Evolutionary conservation across 2,113 vertebrate genomes (phyloP).

Genomic region (Typhlomys cinereus): DNA sequence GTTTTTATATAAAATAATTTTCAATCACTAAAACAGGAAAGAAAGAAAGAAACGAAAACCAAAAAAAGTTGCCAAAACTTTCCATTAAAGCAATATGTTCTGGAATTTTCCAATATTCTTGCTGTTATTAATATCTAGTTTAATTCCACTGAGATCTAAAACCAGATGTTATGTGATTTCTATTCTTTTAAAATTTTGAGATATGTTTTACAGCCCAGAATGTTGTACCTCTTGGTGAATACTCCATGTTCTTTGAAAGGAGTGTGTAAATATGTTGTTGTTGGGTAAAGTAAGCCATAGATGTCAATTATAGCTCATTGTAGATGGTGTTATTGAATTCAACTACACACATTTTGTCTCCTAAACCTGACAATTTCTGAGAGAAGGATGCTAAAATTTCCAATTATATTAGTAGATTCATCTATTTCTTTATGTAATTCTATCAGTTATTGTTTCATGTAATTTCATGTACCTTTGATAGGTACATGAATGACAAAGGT

Average conservation of each 20-base stretch:
- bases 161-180: neutral
- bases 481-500: neutral
- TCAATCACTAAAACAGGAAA: neutral
- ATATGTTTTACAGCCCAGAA: neutral
- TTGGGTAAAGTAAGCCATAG: neutral
- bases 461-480: neutral
- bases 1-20: constrained; percentile 31
- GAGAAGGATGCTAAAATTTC: neutral
- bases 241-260: neutral
- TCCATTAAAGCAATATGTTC: constrained; percentile 8
- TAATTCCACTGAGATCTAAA: neutral
- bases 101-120: neutral
- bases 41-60: neutral
- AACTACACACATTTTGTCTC: neutral
- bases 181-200: neutral
- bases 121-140: neutral
- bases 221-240: neutral
- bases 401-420: neutral
- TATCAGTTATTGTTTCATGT: neutral
- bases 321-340: neutral
- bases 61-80: constrained; percentile 38
- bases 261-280: neutral
- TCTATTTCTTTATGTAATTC: neutral
- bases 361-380: neutral
- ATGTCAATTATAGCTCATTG: neutral